Evolutionary conservation across 1,140 invertebrate genomes (phyloP).

Genomic region (Euschistus heros): DNA sequence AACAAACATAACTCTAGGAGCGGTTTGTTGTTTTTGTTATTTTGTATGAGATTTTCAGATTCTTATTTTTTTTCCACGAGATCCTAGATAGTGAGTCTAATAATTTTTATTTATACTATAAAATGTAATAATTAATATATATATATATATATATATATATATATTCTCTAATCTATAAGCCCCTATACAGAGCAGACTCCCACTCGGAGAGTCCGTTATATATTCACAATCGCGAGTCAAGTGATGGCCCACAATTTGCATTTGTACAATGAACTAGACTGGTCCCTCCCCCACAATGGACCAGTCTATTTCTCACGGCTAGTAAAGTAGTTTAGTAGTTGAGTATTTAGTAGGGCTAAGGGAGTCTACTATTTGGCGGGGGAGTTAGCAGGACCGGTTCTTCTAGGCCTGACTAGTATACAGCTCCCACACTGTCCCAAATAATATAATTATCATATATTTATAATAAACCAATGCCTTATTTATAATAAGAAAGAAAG

Average conservation of each 20-base stretch:
- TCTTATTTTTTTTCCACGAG: no score
- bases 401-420: background rate
- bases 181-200: background rate
- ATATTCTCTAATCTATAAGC: no score
- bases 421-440: background rate
- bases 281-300: conserved; percentile 8
- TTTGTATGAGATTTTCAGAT: no score
- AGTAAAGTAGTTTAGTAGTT: background rate
- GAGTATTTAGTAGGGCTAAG: background rate
- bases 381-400: background rate
- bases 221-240: background rate
- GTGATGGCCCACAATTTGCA: background rate
- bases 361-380: background rate
- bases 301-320: conserved; percentile 14
- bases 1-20: no score
- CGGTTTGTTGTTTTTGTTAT: no score
- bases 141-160: no score
- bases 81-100: no score
- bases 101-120: no score
- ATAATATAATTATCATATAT: no score
- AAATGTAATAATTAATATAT: no score
- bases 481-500: no score
- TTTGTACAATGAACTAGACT: background rate
- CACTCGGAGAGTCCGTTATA: background rate
- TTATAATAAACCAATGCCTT: no score